Evolutionary conservation across 1,140 invertebrate genomes (phyloP).

Genomic region (Dufourea novaeangliae): DNA sequence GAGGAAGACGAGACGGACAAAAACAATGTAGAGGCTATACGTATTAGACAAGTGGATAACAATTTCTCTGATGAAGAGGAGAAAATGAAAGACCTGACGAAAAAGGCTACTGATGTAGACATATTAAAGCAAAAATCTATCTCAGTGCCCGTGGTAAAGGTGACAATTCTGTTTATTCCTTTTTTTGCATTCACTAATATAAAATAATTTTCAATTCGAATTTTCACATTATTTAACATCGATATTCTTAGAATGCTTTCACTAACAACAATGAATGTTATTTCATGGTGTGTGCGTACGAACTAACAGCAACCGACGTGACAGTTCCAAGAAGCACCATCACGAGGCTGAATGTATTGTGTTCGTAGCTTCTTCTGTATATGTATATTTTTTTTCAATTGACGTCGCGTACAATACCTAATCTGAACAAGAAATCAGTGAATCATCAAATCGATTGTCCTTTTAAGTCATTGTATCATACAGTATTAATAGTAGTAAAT

Average conservation of each 20-base stretch:
- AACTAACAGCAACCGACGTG: neutral
- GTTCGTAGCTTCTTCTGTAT: slow-evolving; percentile 33
- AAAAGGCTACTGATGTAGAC: neutral
- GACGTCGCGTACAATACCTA: slow-evolving; percentile 9
- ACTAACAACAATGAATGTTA: slow-evolving; percentile 51
- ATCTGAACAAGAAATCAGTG: slow-evolving; percentile 35
- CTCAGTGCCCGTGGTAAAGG: neutral
- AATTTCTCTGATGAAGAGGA: neutral
- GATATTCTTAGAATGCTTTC: slow-evolving; percentile 17
- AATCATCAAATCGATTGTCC: slow-evolving; percentile 15
- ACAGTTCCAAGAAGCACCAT: slow-evolving; percentile 18
- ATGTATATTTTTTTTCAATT: neutral
- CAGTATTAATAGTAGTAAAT: slow-evolving; percentile 10
- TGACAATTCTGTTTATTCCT: neutral
- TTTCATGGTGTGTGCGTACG: slow-evolving; percentile 17
- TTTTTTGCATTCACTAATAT: neutral
- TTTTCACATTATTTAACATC: slow-evolving; percentile 27
- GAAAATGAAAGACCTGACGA: neutral
- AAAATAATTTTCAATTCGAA: neutral
- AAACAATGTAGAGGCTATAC: neutral
- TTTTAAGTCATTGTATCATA: slow-evolving; percentile 18
- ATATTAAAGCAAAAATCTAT: neutral
- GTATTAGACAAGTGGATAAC: neutral
- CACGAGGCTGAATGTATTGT: slow-evolving; percentile 18
- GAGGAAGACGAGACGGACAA: neutral